Base-by-base conservation (phyloP, 2,113 vertebrate species). In the Pithys albifrons region DNA sequence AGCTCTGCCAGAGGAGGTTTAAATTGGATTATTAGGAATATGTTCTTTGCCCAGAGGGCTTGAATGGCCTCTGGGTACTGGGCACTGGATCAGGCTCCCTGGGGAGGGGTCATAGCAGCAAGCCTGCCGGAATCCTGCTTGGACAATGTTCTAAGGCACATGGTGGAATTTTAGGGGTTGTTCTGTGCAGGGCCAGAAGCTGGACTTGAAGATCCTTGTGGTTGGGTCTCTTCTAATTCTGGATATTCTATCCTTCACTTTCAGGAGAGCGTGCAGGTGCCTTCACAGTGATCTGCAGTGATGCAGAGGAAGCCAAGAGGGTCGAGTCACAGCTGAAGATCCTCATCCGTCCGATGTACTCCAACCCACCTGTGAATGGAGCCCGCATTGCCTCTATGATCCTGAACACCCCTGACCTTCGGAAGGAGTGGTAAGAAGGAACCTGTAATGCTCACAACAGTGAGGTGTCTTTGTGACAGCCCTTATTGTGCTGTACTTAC, bases 271-370 rank as follows among this genome's bases (percentile, higher is more conserved):
- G 99, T 78, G 99, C 98, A 0, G 99, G 99, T 39, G 99, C 99
- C 80, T 99, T 99, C 98, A 99, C 98, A 1, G 97, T 99, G 61
- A 94, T 99, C 93, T 99, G 99, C 97, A 98, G 97, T 4, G 99
- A 99, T 4, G 90, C 97, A 0, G 99, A 99, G 7, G 99, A 99
- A 96, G 99, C 99, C 66, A 99, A 99, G 97, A 97, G 99, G 58
- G 99, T 99, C 0, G 99, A 99, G 74, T 99, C 99, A 2, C 99
- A 99, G 93, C 96, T 99, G 74, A 99, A 99, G 98, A 99, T 99
- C 95, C 98, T 99, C 70, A 99, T 99, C 96, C 98, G 99, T 25
- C 99, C 99, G 90, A 99, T 99, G 98, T 99, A 99, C 92, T 99
- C 99, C 95, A 99, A 99, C 96, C 99, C 99, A 1, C 99, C 99